Percentiles rank a stretch among this genome's conserved stretches.
Evolutionary conservation across 1,140 invertebrate species (phyloP).

Genomic region (Oryzaephilus surinamensis): DNA sequence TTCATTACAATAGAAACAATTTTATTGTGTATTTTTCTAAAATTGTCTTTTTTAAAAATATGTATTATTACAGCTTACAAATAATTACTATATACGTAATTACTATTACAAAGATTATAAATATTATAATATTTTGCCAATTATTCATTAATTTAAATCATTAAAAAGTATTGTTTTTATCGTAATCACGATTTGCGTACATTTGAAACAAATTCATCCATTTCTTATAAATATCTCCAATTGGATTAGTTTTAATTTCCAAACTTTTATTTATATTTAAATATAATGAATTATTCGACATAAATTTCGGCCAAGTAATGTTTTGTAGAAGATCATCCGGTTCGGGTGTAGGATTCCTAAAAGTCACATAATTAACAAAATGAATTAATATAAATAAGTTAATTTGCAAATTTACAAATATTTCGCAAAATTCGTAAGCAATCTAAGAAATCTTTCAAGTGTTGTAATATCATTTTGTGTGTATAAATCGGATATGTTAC

Average conservation of each 20-base stretch:
- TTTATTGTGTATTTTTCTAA: too few relatives aligned
- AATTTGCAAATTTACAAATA: constrained; percentile 12
- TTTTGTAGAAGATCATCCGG: background rate
- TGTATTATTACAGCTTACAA: too few relatives aligned
- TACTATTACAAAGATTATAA: too few relatives aligned
- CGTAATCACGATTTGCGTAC: background rate
- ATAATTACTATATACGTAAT: too few relatives aligned
- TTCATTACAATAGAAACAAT: too few relatives aligned
- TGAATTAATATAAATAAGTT: background rate
- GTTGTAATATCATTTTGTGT: constrained; percentile 6
- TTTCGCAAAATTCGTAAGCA: constrained; percentile 16
- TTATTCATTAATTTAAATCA: constrained; percentile 1
- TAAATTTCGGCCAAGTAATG: background rate
- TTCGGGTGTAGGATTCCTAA: constrained; percentile 6
- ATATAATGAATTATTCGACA: background rate
- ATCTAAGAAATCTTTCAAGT: constrained; percentile 9
- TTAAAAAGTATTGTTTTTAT: background rate
- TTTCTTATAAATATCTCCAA: too few relatives aligned
- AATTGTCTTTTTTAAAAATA: too few relatives aligned
- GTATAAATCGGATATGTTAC: constrained; percentile 2
- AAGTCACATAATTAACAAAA: constrained; percentile 2
- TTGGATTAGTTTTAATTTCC: too few relatives aligned
- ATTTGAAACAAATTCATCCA: too few relatives aligned
- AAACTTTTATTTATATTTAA: too few relatives aligned
- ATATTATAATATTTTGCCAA: too few relatives aligned